Evolutionary conservation across 2,797 vertebrate species (phyloP).

Genomic region (Gymnothorax javanicus): DNA sequence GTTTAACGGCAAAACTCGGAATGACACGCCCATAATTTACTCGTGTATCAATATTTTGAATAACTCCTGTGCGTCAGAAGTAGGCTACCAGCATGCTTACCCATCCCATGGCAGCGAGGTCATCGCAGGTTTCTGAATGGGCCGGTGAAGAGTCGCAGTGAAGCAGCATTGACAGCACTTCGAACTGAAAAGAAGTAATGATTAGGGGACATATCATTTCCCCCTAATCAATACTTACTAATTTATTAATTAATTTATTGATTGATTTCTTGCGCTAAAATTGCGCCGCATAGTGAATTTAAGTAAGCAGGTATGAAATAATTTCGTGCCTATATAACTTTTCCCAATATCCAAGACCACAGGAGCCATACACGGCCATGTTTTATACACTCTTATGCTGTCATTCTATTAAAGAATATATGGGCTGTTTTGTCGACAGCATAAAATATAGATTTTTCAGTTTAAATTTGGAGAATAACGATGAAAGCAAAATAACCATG

Average conservation of each 20-base stretch:
- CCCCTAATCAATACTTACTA: too few species aligned
- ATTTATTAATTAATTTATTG: not conserved
- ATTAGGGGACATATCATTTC: not conserved
- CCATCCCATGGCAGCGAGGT: conserved; percentile 69
- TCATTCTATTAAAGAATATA: not conserved
- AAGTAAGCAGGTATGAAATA: not conserved
- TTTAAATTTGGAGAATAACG: not conserved
- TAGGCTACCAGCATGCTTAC: conserved; percentile 63
- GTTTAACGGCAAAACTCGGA: not conserved
- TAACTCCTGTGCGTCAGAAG: not conserved
- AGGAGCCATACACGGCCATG: not conserved
- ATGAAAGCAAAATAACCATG: not conserved
- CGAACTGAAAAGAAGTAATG: conserved; percentile 71
- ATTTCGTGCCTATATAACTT: not conserved
- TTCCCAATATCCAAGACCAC: not conserved
- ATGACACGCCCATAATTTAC: not conserved
- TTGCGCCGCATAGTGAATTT: not conserved
- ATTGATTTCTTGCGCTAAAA: not conserved
- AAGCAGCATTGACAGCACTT: conserved; percentile 88
- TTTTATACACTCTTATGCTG: not conserved
- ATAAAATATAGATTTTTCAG: not conserved
- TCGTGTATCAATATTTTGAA: not conserved
- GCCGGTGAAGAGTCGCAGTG: conserved; percentile 80
- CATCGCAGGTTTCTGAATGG: conserved; percentile 72
- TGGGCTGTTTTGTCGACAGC: not conserved